Conservation (phyloP, 2,113 vertebrate species). For the Heliornis fulica region DNA sequence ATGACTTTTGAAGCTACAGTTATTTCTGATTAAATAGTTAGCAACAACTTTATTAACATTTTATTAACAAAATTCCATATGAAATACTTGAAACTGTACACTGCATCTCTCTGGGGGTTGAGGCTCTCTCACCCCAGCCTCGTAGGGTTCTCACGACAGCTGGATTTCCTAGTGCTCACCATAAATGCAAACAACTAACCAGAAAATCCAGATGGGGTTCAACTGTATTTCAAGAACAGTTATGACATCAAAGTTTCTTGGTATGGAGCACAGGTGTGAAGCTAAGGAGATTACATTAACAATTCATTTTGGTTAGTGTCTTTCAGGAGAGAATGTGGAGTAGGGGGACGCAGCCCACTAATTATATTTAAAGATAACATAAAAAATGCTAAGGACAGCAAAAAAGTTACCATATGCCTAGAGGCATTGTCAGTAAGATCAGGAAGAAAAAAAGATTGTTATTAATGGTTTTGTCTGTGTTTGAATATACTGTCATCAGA, state of each 20-base stretch:
- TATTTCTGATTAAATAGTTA: not conserved
- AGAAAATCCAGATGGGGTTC: not conserved
- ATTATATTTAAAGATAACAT: not conserved
- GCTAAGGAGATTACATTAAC: not conserved
- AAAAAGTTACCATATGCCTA: not conserved
- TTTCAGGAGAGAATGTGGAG: not conserved
- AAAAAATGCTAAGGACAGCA: not conserved
- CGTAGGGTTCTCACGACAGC: not conserved
- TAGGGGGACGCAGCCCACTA: not conserved
- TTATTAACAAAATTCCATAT: not conserved
- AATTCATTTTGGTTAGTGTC: not conserved
- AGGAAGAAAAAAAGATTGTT: not conserved
- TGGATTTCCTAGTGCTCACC: not conserved
- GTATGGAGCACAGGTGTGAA: not conserved
- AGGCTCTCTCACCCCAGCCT: not conserved
- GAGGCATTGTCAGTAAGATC: not conserved
- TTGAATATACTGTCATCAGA: not conserved
- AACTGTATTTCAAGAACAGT: slow-evolving; percentile 4
- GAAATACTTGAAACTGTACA: not conserved
- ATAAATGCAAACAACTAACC: not conserved
- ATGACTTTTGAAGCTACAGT: not conserved
- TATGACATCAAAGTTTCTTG: not conserved
- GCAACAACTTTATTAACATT: not conserved
- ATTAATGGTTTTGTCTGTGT: not conserved
- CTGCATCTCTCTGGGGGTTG: not conserved